Evolutionary conservation across 1,140 invertebrate genomes (phyloP).

Genomic region (Artemia franciscana): DNA sequence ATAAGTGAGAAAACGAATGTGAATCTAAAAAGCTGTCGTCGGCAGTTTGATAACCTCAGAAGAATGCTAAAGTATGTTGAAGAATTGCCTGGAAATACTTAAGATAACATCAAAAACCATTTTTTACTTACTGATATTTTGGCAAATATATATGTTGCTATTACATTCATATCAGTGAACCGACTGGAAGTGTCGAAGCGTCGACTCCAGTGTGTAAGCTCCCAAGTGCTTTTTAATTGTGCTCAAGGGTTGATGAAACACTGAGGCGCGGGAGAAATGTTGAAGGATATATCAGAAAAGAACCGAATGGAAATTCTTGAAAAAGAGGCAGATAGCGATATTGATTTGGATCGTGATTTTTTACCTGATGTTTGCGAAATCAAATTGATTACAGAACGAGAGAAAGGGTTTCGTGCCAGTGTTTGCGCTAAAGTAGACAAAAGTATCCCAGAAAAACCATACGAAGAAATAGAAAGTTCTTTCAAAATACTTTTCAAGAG

Average conservation of each 20-base stretch:
- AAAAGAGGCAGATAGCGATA: slow-evolving; percentile 37
- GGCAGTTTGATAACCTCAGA: slow-evolving; percentile 87
- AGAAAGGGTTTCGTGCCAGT: slow-evolving; percentile 68
- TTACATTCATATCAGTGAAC: slow-evolving; percentile 75
- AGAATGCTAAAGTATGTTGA: slow-evolving; percentile 80
- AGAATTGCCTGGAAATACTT: slow-evolving; percentile 61
- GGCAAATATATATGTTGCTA: slow-evolving; percentile 61
- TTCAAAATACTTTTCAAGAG: slow-evolving; percentile 58
- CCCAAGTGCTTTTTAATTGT: slow-evolving; percentile 66
- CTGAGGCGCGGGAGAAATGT: slow-evolving; percentile 51
- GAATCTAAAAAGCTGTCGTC: slow-evolving; percentile 38
- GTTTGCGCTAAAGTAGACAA: slow-evolving; percentile 28
- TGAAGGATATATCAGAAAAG: slow-evolving; percentile 17
- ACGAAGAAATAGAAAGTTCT: slow-evolving; percentile 46
- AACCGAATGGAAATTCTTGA: slow-evolving; percentile 24
- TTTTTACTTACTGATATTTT: slow-evolving; percentile 37
- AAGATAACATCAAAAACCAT: slow-evolving; percentile 58
- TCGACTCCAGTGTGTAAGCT: slow-evolving; percentile 64
- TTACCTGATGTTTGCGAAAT: slow-evolving; percentile 63
- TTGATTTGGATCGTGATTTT: slow-evolving; percentile 78
- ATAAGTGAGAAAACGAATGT: slow-evolving; percentile 61
- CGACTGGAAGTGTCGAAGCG: slow-evolving; percentile 79
- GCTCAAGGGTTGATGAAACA: slow-evolving; percentile 63
- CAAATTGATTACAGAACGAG: slow-evolving; percentile 59
- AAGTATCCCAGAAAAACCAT: slow-evolving; percentile 43